phyloP scores from a whole-genome alignment of 2,888 invertebrate genomes.

The Pristionchus japonicus region DNA sequence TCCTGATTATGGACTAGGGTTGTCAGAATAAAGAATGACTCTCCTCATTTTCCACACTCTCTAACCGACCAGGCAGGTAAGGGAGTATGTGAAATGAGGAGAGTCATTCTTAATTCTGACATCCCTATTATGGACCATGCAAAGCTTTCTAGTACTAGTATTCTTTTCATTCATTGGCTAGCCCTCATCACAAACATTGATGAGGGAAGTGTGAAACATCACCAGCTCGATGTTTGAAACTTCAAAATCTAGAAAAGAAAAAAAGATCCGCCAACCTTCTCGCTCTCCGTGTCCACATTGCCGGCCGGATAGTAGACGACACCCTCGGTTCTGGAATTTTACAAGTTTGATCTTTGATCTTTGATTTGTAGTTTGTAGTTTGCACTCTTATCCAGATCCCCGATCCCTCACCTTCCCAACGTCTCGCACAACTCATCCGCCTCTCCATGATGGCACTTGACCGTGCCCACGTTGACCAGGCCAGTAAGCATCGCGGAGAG shows the following conservation, averaged over 20 bases:
- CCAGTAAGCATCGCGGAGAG: conserved; percentile 83
- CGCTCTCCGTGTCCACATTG: conserved; percentile 56
- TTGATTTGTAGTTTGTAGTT: no score
- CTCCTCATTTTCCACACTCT: no score
- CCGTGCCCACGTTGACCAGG: conserved; percentile 79
- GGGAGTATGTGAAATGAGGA: no score
- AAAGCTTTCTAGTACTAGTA: no score
- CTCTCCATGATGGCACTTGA: conserved; percentile 78
- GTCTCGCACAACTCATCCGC: conserved; percentile 78
- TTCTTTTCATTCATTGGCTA: no score
- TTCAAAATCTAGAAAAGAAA: background rate
- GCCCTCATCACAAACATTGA: background rate
- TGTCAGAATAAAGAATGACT: no score
- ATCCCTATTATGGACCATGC: no score
- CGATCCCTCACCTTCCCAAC: conserved; percentile 70
- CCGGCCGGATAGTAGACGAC: conserved; percentile 76
- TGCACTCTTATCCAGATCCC: no score
- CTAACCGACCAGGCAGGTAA: no score
- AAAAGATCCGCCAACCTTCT: conserved; percentile 49
- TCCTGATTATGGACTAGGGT: no score
- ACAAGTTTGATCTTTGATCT: conserved; percentile 51
- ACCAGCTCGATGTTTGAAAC: background rate
- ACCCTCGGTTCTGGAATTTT: conserved; percentile 58
- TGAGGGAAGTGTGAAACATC: background rate
- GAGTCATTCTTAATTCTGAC: no score